Evolutionary conservation across 1,140 invertebrate genomes (phyloP).

Genomic region (Zaprionus vittiger): DNA sequence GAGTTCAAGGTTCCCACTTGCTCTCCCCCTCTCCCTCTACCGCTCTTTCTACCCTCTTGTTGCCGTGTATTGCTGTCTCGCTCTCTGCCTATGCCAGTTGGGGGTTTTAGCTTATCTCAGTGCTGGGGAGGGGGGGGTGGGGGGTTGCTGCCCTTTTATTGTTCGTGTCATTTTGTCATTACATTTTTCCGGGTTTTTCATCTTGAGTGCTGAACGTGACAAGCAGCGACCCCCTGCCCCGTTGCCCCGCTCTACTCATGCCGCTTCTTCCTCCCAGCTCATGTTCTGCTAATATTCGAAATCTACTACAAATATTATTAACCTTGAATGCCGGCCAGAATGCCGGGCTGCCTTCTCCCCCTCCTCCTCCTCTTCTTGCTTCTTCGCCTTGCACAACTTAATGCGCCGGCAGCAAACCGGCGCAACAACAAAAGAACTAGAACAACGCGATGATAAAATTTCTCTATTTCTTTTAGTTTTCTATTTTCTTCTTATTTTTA

Average conservation of each 20-base stretch:
- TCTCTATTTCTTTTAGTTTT: background rate
- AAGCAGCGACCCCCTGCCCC: conserved; percentile 36
- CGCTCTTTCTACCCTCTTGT: conserved; percentile 21
- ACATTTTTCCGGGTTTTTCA: conserved; percentile 73
- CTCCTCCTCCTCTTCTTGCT: background rate
- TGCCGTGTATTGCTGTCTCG: conserved; percentile 18
- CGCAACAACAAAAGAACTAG: background rate
- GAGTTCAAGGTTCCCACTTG: conserved; percentile 84
- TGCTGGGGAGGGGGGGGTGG: background rate
- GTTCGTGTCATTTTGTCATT: conserved; percentile 75
- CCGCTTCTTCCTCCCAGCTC: background rate
- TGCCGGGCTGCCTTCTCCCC: background rate
- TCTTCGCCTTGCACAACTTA: background rate
- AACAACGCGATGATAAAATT: background rate
- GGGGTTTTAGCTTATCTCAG: conserved; percentile 19
- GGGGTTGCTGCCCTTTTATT: conserved; percentile 10
- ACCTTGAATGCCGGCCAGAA: background rate
- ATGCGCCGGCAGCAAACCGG: conserved; percentile 3
- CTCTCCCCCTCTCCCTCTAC: conserved; percentile 6
- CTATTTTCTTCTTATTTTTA: conserved; percentile 7
- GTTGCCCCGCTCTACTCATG: background rate
- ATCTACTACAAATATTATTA: conserved; percentile 3
- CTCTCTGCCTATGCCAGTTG: background rate
- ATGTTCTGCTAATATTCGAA: background rate
- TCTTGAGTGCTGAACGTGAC: conserved; percentile 69